Conservation (phyloP, 2,888 invertebrate genomes). For the Latheticus oryzae region DNA sequence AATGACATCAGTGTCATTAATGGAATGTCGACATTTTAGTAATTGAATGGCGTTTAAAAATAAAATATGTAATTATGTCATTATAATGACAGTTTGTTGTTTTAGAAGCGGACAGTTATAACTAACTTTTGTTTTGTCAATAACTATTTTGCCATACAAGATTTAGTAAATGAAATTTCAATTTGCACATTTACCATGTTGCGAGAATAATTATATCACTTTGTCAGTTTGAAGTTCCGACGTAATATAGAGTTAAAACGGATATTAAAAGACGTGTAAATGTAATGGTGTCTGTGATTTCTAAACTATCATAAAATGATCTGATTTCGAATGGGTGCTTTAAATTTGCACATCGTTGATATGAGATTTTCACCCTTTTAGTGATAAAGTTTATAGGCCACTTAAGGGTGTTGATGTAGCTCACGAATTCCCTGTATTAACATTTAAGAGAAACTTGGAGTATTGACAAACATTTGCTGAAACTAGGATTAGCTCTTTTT, state of each 20-base stretch:
- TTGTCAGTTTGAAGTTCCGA: slow-evolving; percentile 31
- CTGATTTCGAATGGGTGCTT: not conserved
- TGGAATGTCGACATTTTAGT: too few relatives aligned
- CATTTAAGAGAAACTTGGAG: slow-evolving; percentile 41
- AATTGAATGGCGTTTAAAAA: too few relatives aligned
- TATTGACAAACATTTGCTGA: slow-evolving; percentile 44
- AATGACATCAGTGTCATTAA: too few relatives aligned
- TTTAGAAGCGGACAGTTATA: too few relatives aligned
- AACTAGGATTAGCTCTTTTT: slow-evolving; percentile 28
- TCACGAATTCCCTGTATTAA: slow-evolving; percentile 40
- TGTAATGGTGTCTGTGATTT: slow-evolving; percentile 22
- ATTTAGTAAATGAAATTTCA: slow-evolving; percentile 30
- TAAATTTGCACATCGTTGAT: slow-evolving; percentile 8
- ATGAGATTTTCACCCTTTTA: slow-evolving; percentile 42
- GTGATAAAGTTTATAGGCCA: slow-evolving; percentile 49
- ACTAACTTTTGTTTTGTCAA: too few relatives aligned
- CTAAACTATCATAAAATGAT: slow-evolving; percentile 8
- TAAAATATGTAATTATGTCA: too few relatives aligned
- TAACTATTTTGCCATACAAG: too few relatives aligned
- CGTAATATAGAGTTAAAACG: slow-evolving; percentile 17
- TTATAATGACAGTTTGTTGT: too few relatives aligned
- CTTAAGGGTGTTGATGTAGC: slow-evolving; percentile 45
- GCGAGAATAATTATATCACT: slow-evolving; percentile 34
- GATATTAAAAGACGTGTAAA: slow-evolving; percentile 29
- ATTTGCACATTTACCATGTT: slow-evolving; percentile 29